These are phyloP conservation scores for Cettia cetti DNA, from an alignment of 2,113 vertebrate species.

Conservation along the genomic window DNA sequence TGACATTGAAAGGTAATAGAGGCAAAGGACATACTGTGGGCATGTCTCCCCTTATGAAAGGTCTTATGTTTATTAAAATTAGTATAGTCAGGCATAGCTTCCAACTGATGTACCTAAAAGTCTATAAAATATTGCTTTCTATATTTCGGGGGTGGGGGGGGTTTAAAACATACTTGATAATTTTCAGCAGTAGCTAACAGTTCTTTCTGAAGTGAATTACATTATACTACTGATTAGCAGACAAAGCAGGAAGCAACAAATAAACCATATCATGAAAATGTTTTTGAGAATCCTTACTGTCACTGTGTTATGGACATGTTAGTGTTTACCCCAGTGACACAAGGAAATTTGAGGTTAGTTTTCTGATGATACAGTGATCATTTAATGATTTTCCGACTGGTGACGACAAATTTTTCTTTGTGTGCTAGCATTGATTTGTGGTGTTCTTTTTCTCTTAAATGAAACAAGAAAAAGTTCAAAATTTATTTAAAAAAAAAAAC, in stretches of 20 bases:
- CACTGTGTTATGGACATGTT: background rate
- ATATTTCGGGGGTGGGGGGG: background rate
- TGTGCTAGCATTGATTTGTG: background rate
- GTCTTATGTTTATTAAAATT: background rate
- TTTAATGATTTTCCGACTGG: background rate
- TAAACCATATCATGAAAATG: background rate
- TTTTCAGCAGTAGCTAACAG: background rate
- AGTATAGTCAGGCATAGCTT: background rate
- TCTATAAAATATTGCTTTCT: background rate
- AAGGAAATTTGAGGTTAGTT: background rate
- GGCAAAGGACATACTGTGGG: background rate
- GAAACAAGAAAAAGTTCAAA: background rate
- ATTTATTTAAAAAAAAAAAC: background rate
- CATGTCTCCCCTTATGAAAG: background rate
- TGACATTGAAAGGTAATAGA: background rate
- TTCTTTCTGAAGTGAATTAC: background rate
- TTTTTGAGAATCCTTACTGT: background rate
- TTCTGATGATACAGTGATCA: background rate
- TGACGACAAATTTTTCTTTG: background rate
- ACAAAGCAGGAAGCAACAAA: background rate
- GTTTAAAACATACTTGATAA: background rate
- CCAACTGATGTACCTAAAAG: background rate
- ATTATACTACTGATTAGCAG: background rate
- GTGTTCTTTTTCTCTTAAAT: background rate
- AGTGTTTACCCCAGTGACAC: background rate